These are phyloP conservation scores for Epinotia nisella DNA, from an alignment of 2,888 invertebrate genomes.

Conservation along the genomic window DNA sequence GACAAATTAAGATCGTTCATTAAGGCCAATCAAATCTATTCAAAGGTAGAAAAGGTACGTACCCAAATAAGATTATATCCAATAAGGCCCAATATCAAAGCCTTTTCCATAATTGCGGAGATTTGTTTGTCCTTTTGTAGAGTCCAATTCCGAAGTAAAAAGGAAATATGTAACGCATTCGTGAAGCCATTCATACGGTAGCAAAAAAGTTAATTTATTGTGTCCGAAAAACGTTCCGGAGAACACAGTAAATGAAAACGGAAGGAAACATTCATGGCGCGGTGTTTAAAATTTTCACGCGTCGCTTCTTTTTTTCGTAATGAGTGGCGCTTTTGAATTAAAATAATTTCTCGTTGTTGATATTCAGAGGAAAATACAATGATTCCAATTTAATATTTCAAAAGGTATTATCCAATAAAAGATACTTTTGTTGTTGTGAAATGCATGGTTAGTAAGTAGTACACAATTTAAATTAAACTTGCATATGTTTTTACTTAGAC, in stretches of 20 bases:
- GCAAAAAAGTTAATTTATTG: constrained; percentile 31
- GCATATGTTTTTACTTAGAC: no score
- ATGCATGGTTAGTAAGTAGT: no score
- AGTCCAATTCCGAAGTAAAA: constrained; percentile 1
- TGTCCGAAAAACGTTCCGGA: constrained; percentile 31
- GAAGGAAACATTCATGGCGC: constrained; percentile 38
- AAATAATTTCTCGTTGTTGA: constrained; percentile 22
- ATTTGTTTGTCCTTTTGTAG: constrained; percentile 36
- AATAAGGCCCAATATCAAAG: constrained; percentile 33
- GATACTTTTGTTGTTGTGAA: no score
- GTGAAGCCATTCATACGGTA: constrained; percentile 22
- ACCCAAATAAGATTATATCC: neutral
- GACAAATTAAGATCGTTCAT: neutral
- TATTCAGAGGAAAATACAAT: neutral
- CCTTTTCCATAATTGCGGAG: constrained; percentile 19
- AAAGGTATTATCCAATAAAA: neutral
- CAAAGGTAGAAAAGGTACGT: constrained; percentile 9
- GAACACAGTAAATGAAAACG: constrained; percentile 34
- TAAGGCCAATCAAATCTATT: constrained; percentile 17
- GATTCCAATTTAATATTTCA: neutral
- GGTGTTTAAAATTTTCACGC: constrained; percentile 35
- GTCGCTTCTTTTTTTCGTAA: constrained; percentile 27
- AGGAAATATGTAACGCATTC: constrained; percentile 27
- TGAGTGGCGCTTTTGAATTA: constrained; percentile 29
- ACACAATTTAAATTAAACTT: no score